Evolutionary conservation across 2,113 vertebrate species (phyloP).

Genomic region (Ceratotherium simum): DNA sequence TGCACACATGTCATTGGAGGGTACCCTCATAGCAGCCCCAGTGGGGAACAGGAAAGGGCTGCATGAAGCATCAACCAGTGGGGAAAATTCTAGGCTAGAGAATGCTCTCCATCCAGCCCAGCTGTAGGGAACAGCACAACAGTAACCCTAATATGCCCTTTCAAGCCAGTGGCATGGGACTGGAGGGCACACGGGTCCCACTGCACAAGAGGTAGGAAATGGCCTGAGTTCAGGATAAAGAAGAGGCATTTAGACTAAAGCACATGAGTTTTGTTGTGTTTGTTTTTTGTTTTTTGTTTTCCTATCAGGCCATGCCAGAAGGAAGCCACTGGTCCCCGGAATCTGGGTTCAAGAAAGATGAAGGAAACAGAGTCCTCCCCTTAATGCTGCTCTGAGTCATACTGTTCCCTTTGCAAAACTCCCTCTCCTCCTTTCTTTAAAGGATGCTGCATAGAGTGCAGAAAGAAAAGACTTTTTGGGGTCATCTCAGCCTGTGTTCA

Average conservation of each 20-base stretch:
- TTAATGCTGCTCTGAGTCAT: neutral
- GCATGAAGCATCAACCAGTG: neutral
- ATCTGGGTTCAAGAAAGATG: neutral
- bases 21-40: rapidly evolving
- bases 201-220: neutral
- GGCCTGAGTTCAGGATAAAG: neutral
- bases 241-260: neutral
- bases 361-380: neutral
- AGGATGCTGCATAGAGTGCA: neutral
- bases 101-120: neutral
- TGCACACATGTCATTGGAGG: rapidly evolving
- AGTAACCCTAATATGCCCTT: neutral
- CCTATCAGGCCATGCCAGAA: neutral
- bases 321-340: neutral
- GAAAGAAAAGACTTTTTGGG: neutral
- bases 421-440: neutral
- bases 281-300: neutral
- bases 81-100: neutral
- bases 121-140: rapidly evolving
- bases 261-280: neutral
- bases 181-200: no score
- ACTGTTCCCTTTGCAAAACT: neutral
- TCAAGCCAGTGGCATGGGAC: neutral
- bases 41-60: neutral
- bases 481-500: neutral